Evolutionary conservation across 1,140 invertebrate species (phyloP), one percentile per base, ranked within the genome.

Genomic region (Drosophila subpulchrella): DNA sequence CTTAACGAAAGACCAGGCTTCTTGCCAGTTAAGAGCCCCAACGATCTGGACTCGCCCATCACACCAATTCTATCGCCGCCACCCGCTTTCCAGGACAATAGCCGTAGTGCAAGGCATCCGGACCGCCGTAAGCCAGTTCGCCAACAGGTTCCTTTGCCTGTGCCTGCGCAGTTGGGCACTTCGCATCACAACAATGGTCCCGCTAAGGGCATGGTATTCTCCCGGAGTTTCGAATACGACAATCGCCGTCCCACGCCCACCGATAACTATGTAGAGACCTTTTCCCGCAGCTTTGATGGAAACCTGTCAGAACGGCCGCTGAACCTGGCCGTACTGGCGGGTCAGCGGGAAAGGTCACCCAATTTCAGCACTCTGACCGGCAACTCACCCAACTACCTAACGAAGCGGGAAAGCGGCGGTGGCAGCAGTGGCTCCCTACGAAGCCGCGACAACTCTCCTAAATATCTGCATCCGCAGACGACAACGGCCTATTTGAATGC

Each of bases 21-120:
- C 54, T 63, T 92, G 39, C 92, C 91, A 11, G 91, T 92, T 0
- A 90, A 85, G 36, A 90, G 72, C 36, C 62, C 78, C 27, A 68
- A 78, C 24, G 91, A 91, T 42, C 54, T 79, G 30, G 92, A 92
- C 32, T 88, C 93, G 0, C 92, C 93, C 36, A 88, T 92, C 7
- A 93, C 93, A 0, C 93, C 93, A 3, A 93, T 93, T 57, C 85
- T 93, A 11, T 93, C 93, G 32, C 93, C 93, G n/a, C 93, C 93
- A 10, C 93, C 93, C 17, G 93, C 93, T 32, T 93, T 93, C 63
- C 93, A 93, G 72, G 93, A 93, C 62, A 81, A 84, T 48, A 91
- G 77, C 46, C 78, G 79, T 6, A 46, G 53, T 3, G 7, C 51
- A 4, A 65, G 80, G 5, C 65, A 77, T 42, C 62, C 61, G 13